These are phyloP conservation scores for Picus viridis DNA, from an alignment of 2,797 vertebrate genomes.

Conservation along the genomic window DNA sequence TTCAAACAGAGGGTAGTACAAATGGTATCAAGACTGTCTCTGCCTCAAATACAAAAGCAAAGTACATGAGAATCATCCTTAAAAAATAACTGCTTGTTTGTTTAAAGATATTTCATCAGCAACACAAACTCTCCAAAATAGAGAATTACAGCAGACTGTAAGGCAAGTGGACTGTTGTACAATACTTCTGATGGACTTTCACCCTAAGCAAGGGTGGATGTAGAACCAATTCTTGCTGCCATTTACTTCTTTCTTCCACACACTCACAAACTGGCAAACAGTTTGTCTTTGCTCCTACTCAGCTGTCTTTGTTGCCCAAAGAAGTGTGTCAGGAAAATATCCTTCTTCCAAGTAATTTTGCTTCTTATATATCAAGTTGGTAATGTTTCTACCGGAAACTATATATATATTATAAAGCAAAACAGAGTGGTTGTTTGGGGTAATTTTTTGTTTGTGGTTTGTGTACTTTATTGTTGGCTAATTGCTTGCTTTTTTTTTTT, in stretches of 20 bases:
- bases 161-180: background rate
- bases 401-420: too few relatives aligned
- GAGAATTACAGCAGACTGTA: background rate
- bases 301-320: background rate
- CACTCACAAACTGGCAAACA: background rate
- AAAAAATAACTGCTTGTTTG: background rate
- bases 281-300: background rate
- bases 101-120: background rate
- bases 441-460: background rate
- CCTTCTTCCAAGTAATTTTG: background rate
- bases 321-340: background rate
- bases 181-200: rapidly evolving
- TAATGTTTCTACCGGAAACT: background rate
- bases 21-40: background rate
- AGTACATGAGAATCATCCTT: background rate
- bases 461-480: background rate
- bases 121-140: background rate
- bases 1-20: background rate
- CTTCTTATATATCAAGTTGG: background rate
- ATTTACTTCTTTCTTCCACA: background rate
- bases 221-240: background rate
- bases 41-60: background rate
- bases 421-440: too few relatives aligned
- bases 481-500: background rate
- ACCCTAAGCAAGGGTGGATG: background rate